These are phyloP conservation scores for Ovis aries DNA, from an alignment of 2,113 vertebrate genomes.

Conservation along the genomic window ARS-UI_Ramb_v3.0 NC_056064.1:20030501-20031000, in stretches of 20 bases:
- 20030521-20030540: not conserved
- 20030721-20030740: not conserved
- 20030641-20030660: not conserved
- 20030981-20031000: not conserved
- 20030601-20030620: not conserved
- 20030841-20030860: constrained; percentile 13
- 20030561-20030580: not conserved
- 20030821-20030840: not conserved
- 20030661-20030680: not conserved
- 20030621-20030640: not conserved
- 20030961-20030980: constrained; percentile 27
- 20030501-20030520: not conserved
- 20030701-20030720: not conserved
- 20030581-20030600: not conserved
- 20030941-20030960: not conserved
- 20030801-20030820: not conserved
- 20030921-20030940: not conserved
- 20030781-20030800: constrained; percentile 24
- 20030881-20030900: not conserved
- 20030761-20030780: not conserved
- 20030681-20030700: not conserved
- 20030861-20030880: not conserved
- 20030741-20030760: not conserved
- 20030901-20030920: not conserved
- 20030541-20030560: not conserved